Evolutionary conservation across 2,888 invertebrate genomes (phyloP).

Genomic region (Aphrophora alni): DNA sequence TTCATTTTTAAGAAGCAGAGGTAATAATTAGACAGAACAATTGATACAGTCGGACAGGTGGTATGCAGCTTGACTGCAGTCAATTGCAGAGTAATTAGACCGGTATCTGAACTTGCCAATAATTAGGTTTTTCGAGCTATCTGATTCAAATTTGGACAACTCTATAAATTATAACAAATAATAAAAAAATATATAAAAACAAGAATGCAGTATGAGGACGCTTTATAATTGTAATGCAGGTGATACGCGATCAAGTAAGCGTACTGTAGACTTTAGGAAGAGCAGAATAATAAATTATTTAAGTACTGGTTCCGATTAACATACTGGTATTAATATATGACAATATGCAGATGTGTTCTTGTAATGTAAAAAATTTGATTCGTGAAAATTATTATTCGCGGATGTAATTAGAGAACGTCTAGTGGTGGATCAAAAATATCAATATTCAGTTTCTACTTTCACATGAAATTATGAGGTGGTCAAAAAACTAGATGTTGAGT

Average conservation of each 20-base stretch:
- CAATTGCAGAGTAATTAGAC: not conserved
- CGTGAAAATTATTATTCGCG: not conserved
- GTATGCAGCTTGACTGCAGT: not conserved
- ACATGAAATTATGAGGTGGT: too few relatives aligned
- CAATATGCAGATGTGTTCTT: not conserved
- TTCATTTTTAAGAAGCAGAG: not conserved
- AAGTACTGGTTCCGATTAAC: not conserved
- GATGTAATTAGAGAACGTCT: too few relatives aligned
- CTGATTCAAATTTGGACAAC: slow-evolving; percentile 1
- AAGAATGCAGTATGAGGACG: not conserved
- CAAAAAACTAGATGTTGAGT: too few relatives aligned
- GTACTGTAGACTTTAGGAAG: not conserved
- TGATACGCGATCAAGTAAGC: too few relatives aligned
- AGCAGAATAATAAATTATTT: not conserved
- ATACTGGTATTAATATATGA: not conserved
- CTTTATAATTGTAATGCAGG: not conserved
- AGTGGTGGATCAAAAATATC: too few relatives aligned
- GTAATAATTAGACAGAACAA: not conserved
- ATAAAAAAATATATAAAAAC: not conserved
- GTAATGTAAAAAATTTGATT: not conserved
- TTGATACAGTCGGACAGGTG: not conserved
- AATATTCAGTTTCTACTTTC: too few relatives aligned
- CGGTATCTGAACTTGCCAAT: not conserved
- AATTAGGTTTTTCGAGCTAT: not conserved
- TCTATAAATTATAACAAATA: slow-evolving; percentile 6